phyloP scores from a whole-genome alignment of 2,113 vertebrate genomes.

The Elaphurus davidianus region DNA sequence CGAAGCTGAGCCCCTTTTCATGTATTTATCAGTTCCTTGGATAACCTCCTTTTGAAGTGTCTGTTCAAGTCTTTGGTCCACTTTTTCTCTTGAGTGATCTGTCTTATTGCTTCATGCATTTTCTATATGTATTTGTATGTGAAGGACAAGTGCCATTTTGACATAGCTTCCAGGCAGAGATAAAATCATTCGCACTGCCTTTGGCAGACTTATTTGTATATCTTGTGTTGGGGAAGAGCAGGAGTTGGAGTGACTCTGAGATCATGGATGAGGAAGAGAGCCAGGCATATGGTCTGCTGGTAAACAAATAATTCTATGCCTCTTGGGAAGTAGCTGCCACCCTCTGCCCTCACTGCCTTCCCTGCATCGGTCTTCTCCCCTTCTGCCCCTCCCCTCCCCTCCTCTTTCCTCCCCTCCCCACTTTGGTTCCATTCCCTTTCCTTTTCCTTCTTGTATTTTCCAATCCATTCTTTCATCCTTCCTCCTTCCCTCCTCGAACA shows the following conservation, averaged over 20 bases:
- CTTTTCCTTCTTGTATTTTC: background rate
- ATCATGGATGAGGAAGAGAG: background rate
- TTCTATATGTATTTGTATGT: background rate
- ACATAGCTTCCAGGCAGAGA: background rate
- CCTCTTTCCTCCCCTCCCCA: background rate
- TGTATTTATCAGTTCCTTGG: background rate
- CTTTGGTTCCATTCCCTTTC: background rate
- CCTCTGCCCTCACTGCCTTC: background rate
- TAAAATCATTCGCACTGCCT: background rate
- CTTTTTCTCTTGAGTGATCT: background rate
- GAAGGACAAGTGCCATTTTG: background rate
- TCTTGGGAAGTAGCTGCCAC: background rate
- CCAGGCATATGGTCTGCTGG: background rate
- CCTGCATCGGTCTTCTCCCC: background rate
- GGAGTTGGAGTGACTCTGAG: background rate
- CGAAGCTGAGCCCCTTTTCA: background rate
- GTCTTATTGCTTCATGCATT: background rate
- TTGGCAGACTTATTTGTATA: background rate
- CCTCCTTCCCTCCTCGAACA: background rate
- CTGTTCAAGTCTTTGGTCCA: background rate
- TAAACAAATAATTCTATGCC: background rate
- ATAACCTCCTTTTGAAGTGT: background rate
- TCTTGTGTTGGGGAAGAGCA: background rate
- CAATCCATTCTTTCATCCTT: background rate
- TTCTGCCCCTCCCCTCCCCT: background rate